Percentiles rank a stretch among this genome's conserved stretches.
Conservation (phyloP, 2,888 invertebrate species). For the Cerastis rubricosa region DNA sequence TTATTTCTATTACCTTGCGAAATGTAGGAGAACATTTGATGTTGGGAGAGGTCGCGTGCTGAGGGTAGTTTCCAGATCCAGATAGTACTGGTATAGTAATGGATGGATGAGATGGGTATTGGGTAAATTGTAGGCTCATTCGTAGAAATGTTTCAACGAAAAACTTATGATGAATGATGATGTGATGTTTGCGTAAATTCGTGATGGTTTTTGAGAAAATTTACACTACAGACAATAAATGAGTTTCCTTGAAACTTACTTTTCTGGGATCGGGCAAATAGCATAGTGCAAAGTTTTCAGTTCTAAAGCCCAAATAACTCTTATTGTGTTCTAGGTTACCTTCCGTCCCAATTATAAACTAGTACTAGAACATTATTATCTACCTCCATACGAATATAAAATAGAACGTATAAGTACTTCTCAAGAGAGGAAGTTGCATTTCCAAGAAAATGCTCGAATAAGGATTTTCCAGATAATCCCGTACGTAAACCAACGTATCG, state of each 20-base stretch:
- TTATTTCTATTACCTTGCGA: conserved; percentile 41
- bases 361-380: not conserved
- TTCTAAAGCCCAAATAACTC: not conserved
- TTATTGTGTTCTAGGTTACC: not conserved
- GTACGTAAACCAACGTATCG: conserved; percentile 37
- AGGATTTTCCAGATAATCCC: conserved; percentile 37
- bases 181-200: not conserved
- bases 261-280: not conserved
- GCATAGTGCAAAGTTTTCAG: not conserved
- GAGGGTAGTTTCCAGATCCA: no score
- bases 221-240: not conserved
- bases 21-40: conserved; percentile 20
- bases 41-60: conserved; percentile 1
- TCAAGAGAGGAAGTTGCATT: not conserved
- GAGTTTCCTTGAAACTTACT: not conserved
- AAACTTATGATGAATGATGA: not conserved
- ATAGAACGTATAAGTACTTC: not conserved
- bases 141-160: not conserved
- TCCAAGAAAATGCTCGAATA: conserved; percentile 5
- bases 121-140: not conserved
- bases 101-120: no score
- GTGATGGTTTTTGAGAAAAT: not conserved
- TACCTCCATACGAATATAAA: not conserved
- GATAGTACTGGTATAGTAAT: no score
- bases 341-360: not conserved